Base-by-base conservation (phyloP, 2,113 vertebrate genomes). In the Sinosuthora webbiana region DNA sequence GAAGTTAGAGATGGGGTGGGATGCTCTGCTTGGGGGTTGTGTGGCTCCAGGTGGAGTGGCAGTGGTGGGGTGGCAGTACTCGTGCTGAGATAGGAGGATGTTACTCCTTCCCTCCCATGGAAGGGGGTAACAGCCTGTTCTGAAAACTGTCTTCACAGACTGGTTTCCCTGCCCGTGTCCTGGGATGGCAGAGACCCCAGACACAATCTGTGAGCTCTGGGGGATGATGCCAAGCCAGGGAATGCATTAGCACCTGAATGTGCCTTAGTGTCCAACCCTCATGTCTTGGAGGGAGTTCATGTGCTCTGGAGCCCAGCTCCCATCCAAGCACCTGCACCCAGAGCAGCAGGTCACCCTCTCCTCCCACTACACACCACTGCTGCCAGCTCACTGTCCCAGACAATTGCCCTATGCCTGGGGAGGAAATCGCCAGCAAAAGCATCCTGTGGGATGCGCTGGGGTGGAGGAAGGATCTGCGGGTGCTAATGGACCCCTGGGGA, bases 401-500 rank as follows among this genome's bases (percentile, higher is more conserved):
- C n/a, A 62, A 74, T 42, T 88, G 22, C 39, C 19, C 28, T 39
- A 42, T 4, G 2, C 35, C 1, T 0, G 50, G 28, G 60, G 53
- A 77, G 64, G 33, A 79, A 91, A 91, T 85, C 0, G 0, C 21
- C 13, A 73, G 18, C 45, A 83, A 74, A 95, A 83, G 3, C 78
- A n/a, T 83, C 87, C 75, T 33, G 14, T n/a, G 82, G 74, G 90
- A 60, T 41, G 16, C 0, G 0, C 33, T 2, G 7, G 68, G 49
- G 49, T 49, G 78, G 39, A 88, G 92, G 75, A 88, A 88, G 69
- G 56, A 80, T 77, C 55, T 3, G 8, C 4, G 0, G 10, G 25
- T 57, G 68, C 55, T 95, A 83, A 95, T 94, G 95, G 85, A 90
- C 7, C 75, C 33, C 60, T 23, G 37, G 73, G 73, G 73, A 84